Conservation (phyloP, 2,797 vertebrate genomes). For the Danio aesculapii region DNA sequence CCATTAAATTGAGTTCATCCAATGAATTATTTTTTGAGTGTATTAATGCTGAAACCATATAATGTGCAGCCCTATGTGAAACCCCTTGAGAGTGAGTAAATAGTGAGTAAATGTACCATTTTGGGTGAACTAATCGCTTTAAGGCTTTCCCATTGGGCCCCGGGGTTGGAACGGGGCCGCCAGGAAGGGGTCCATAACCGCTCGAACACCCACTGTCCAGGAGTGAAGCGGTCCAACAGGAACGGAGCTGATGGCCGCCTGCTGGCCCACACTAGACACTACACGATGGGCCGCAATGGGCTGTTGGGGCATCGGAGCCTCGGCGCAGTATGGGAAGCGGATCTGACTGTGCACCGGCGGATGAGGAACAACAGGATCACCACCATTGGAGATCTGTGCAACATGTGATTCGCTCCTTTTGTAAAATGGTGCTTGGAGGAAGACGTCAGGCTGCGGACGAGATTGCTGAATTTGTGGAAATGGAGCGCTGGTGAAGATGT, state of each 20-base stretch:
- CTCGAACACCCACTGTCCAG: conserved; percentile 75
- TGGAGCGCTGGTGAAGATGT: conserved; percentile 81
- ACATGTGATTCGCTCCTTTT: conserved; percentile 76
- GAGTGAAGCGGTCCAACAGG: conserved; percentile 84
- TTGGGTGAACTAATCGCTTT: background rate
- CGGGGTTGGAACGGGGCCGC: conserved; percentile 86
- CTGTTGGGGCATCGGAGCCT: conserved; percentile 74
- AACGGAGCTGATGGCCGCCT: conserved; percentile 87
- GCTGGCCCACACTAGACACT: conserved; percentile 85
- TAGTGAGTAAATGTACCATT: too few relatives aligned
- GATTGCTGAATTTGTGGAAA: conserved; percentile 73
- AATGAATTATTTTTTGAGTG: too few relatives aligned
- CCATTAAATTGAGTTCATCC: too few relatives aligned
- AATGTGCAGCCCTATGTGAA: too few relatives aligned
- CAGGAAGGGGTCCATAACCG: conserved; percentile 81
- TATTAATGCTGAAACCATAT: too few relatives aligned
- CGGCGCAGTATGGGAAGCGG: conserved; percentile 74
- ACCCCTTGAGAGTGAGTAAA: too few relatives aligned
- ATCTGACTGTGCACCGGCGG: conserved; percentile 35
- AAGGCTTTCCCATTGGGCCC: conserved; percentile 80
- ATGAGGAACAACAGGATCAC: conserved; percentile 36
- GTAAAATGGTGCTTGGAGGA: conserved; percentile 89
- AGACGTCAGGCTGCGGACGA: conserved; percentile 85
- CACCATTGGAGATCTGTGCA: background rate
- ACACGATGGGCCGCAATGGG: conserved; percentile 79